Evolutionary conservation across 2,113 vertebrate species (phyloP), one percentile per base, ranked within the genome.

Genomic region (Eudyptes chrysolophus): DNA sequence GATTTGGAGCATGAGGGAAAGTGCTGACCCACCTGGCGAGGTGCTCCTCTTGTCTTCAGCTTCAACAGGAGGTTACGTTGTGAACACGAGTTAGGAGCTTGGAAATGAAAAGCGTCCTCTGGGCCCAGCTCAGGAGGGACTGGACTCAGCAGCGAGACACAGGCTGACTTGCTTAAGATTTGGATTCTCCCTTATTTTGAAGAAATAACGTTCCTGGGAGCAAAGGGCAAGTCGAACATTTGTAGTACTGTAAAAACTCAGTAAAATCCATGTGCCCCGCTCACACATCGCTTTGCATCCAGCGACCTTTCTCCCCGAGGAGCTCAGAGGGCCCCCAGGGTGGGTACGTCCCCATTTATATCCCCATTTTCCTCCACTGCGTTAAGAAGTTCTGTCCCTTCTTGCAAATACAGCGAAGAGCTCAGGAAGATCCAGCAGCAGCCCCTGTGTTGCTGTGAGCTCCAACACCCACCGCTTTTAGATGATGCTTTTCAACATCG

Each of bases 401-500:
- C 32, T 55, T 38, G 60, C 13, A 49, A 7, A 24, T 7, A 8
- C 10, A 38, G 36, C 8, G 1, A 57, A 70, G 62, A 30, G 24
- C 25, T 8, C 2, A 1, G 34, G 44, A 64, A 40, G 46, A 30
- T 16, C n/a, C 40, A 8, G 13, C 34, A 21, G 55, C 80, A 46
- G 55, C 61, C 32, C 27, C 61, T 4, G 30, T 3, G 30, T 16
- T 36, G 40, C 71, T 34, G 54, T 8, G 42, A 44, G 42, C 55
- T 40, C 62, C 44, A 21, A 7, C 36, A 44, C n/a, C 30, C 19
- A 2, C 16, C 0, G 0, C 58, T n/a, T 70, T 32, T 5, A n/a
- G 21, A 4, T 0, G 11, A 34, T 18, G n/a, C 49, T 71, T 72
- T 80, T 70, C 0, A 1, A 14, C 57, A 3, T 21, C 29, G 11